phyloP scores from a whole-genome alignment of 2,113 vertebrate genomes.

The Plestiodon gilberti region DNA sequence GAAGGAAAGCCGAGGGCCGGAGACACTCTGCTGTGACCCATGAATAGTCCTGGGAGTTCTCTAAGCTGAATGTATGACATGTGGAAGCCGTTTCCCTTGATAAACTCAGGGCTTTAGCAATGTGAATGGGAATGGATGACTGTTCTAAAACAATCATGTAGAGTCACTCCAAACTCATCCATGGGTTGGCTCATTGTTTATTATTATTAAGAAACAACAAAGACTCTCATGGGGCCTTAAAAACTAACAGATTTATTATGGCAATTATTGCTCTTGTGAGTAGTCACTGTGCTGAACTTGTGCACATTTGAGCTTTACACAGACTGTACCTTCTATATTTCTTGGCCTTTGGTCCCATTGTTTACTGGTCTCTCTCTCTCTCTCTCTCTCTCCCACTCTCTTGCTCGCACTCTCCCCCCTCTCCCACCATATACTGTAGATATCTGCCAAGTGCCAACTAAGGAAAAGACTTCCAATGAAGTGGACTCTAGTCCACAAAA shows the following conservation, averaged over 20 bases:
- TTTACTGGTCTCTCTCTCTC: too few relatives aligned
- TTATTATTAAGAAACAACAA: neutral
- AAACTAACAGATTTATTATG: neutral
- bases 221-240: neutral
- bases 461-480: neutral
- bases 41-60: too few relatives aligned
- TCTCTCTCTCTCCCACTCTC: too few relatives aligned
- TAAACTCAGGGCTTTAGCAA: neutral
- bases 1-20: too few relatives aligned
- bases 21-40: too few relatives aligned
- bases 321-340: too few relatives aligned
- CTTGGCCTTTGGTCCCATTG: too few relatives aligned
- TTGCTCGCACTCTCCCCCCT: too few relatives aligned
- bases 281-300: too few relatives aligned
- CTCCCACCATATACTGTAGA: too few relatives aligned
- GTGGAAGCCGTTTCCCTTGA: neutral
- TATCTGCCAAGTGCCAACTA: too few relatives aligned
- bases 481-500: neutral
- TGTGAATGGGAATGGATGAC: neutral
- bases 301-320: too few relatives aligned
- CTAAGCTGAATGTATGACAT: neutral
- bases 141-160: neutral
- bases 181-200: neutral
- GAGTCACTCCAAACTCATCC: neutral
- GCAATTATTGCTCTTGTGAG: neutral